Conservation (phyloP, 2,888 invertebrate genomes). For the Bombylius discolor region DNA sequence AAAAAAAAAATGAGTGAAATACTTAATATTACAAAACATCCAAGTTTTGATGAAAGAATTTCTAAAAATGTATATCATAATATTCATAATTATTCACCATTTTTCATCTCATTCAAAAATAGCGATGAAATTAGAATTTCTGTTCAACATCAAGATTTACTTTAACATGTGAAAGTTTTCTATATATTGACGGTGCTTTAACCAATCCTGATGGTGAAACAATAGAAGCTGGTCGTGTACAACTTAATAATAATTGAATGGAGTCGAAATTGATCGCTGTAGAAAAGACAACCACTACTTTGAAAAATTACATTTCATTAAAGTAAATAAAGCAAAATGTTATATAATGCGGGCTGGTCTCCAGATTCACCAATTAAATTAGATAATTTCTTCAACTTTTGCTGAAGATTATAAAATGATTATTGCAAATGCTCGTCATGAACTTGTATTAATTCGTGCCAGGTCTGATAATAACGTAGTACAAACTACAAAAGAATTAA, state of each 20-base stretch:
- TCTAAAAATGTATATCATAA: conserved; percentile 18
- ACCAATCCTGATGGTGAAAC: conserved; percentile 4
- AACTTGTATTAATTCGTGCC: too few relatives aligned
- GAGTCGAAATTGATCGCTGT: too few relatives aligned
- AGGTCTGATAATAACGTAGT: too few relatives aligned
- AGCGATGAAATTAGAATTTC: conserved; percentile 20
- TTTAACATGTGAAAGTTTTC: too few relatives aligned
- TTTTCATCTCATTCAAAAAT: conserved; percentile 17
- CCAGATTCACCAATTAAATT: conserved; percentile 1
- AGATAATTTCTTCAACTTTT: conserved; percentile 20
- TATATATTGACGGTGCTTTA: conserved; percentile 18
- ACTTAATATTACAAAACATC: conserved; percentile 4
- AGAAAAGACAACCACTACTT: conserved; percentile 23
- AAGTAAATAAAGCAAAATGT: conserved; percentile 11
- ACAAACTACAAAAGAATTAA: too few relatives aligned
- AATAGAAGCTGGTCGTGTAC: background rate
- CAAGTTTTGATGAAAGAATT: conserved; percentile 17
- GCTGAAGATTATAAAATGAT: too few relatives aligned
- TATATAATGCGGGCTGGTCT: conserved; percentile 16
- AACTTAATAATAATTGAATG: conserved; percentile 21
- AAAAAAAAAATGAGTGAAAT: conserved; percentile 10
- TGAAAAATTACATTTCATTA: conserved; percentile 24
- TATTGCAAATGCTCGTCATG: too few relatives aligned
- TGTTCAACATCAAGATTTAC: conserved; percentile 22
- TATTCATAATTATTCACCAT: conserved; percentile 21